Conservation (phyloP, 2,888 invertebrate genomes). For the Geophilus truncorum region DNA sequence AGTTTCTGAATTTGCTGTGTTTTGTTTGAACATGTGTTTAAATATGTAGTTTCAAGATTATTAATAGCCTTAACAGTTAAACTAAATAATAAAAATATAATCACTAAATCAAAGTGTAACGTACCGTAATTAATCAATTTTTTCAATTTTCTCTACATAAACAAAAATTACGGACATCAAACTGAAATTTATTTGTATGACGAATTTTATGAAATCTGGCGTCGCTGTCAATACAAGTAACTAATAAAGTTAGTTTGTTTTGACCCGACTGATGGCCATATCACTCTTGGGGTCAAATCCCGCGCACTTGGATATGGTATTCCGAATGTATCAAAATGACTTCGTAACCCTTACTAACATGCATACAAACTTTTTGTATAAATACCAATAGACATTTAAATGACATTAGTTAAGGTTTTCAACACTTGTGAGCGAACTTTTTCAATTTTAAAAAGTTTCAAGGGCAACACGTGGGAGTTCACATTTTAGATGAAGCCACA, state of each 20-base stretch:
- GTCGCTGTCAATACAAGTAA: too few relatives aligned
- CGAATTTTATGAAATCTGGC: too few relatives aligned
- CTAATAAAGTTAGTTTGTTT: neutral
- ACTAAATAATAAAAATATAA: neutral
- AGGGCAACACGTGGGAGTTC: neutral
- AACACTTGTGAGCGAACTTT: neutral
- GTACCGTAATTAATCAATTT: neutral
- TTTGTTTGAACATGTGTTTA: neutral
- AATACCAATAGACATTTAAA: neutral
- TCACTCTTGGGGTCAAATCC: constrained; percentile 10
- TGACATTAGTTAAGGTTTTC: neutral
- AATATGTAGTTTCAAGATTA: neutral
- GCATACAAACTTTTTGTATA: neutral
- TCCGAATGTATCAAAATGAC: neutral
- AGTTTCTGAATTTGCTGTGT: neutral
- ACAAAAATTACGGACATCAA: neutral
- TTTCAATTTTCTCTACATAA: neutral
- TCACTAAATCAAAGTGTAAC: neutral
- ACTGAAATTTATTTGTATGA: neutral
- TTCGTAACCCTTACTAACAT: constrained; percentile 8
- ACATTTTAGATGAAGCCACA: neutral
- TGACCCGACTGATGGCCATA: neutral
- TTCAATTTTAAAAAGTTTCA: neutral
- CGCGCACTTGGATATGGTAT: constrained; percentile 15
- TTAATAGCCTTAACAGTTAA: neutral